These are phyloP conservation scores for Chiridota heheva DNA, from an alignment of 35 echinoderm and acorn worm genomes.

Conservation along the genomic window DNA sequence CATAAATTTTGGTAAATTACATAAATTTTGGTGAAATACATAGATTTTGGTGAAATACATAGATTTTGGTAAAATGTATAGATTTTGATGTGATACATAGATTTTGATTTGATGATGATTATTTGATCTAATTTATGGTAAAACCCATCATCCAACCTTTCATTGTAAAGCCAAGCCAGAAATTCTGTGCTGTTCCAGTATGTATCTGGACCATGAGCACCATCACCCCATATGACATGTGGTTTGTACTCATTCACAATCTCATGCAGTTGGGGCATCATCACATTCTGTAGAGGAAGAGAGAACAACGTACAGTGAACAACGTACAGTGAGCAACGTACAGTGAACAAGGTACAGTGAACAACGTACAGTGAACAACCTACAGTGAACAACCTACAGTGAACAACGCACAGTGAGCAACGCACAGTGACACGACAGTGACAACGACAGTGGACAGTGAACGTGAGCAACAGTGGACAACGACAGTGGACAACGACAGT, in stretches of 20 bases:
- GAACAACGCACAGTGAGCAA: too few relatives aligned
- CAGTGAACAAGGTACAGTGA: background rate
- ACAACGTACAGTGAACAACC: too few relatives aligned
- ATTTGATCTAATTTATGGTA: background rate
- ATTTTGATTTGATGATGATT: background rate
- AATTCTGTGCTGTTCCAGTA: conserved; percentile 53
- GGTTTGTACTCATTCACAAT: conserved; percentile 46
- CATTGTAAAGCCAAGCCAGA: conserved; percentile 57
- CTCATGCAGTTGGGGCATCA: conserved; percentile 45
- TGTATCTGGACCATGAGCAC: background rate
- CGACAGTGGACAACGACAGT: too few relatives aligned
- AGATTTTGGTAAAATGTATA: too few relatives aligned
- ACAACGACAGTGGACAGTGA: too few relatives aligned
- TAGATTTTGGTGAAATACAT: too few relatives aligned
- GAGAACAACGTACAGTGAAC: background rate
- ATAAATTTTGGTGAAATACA: too few relatives aligned
- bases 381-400: too few relatives aligned
- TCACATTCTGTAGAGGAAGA: conserved; percentile 22
- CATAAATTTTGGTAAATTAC: too few relatives aligned
- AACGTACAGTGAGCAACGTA: background rate
- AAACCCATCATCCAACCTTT: conserved; percentile 17
- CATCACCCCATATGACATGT: conserved; percentile 44
- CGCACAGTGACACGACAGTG: too few relatives aligned
- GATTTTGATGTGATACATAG: too few relatives aligned
- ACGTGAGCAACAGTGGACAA: too few relatives aligned